These are phyloP conservation scores for Drosophila triauraria DNA, from an alignment of 1,140 invertebrate genomes.

Conservation along the genomic window DNA sequence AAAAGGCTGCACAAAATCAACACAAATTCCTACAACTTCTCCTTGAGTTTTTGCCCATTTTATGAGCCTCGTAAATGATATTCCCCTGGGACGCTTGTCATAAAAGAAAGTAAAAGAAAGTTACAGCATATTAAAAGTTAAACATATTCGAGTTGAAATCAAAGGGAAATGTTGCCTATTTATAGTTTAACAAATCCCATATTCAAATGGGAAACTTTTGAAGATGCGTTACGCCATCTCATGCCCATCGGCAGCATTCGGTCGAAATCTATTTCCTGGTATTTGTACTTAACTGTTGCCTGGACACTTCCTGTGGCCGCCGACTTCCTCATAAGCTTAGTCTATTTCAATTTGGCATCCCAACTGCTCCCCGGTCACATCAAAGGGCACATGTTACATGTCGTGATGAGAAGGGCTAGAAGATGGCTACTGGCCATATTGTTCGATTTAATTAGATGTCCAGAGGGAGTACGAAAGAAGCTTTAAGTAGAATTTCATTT, in stretches of 20 bases:
- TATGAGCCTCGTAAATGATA: neutral
- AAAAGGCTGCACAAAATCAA: neutral
- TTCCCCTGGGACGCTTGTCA: neutral
- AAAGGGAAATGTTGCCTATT: constrained; percentile 4
- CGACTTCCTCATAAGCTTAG: constrained; percentile 12
- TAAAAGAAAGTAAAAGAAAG: constrained; percentile 2
- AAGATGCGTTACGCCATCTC: neutral
- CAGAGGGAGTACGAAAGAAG: neutral
- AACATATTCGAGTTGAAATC: neutral
- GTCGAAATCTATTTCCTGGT: neutral
- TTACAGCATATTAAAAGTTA: constrained; percentile 1
- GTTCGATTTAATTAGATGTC: constrained; percentile 25
- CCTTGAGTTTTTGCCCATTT: neutral
- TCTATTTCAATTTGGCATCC: constrained; percentile 33
- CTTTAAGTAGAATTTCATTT: constrained; percentile 12
- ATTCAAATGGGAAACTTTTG: constrained; percentile 3
- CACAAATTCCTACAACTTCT: neutral
- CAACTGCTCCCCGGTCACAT: constrained; percentile 24
- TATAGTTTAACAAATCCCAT: neutral
- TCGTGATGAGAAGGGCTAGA: neutral
- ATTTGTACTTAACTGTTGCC: constrained; percentile 38
- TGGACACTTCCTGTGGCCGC: constrained; percentile 45
- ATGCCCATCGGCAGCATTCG: neutral
- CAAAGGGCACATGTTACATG: constrained; percentile 22
- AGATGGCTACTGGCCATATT: constrained; percentile 23